A percentile compares a stretch with the other conserved stretches of the same genome.
These are phyloP conservation scores for Drosophila tropicalis DNA, from an alignment of 1,140 invertebrate genomes.

Conservation along the genomic window DNA sequence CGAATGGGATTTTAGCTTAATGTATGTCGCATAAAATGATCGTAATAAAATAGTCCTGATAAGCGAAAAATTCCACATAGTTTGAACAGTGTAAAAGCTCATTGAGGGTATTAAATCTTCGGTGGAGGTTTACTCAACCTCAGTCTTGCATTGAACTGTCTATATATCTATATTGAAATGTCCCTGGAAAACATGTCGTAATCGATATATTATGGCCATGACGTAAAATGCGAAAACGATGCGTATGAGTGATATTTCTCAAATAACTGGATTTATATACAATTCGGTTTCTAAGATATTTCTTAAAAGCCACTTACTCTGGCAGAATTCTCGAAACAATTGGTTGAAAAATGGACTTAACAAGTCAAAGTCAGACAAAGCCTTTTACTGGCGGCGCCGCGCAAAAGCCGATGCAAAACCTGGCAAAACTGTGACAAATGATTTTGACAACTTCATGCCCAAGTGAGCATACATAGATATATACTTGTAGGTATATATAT, in stretches of 20 bases:
- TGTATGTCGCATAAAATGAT: too few relatives aligned
- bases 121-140: not conserved
- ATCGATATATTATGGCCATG: constrained; percentile 76
- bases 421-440: constrained; percentile 79
- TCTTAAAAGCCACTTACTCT: not conserved
- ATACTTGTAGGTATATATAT: not conserved
- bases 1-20: too few relatives aligned
- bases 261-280: not conserved
- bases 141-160: constrained; percentile 20
- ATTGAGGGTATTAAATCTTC: constrained; percentile 1
- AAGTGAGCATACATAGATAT: constrained; percentile 7
- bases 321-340: constrained; percentile 24
- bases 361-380: constrained; percentile 37
- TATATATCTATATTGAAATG: constrained; percentile 35
- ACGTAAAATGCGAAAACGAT: constrained; percentile 45
- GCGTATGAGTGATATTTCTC: constrained; percentile 74
- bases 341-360: constrained; percentile 49
- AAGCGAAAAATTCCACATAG: too few relatives aligned
- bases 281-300: not conserved
- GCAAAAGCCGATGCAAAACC: constrained; percentile 46
- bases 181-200: constrained; percentile 60
- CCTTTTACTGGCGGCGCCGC: constrained; percentile 30
- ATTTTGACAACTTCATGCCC: constrained; percentile 75
- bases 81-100: too few relatives aligned
- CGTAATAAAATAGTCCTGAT: too few relatives aligned